Conservation (phyloP, 2,797 vertebrate genomes). For the Sebastes cheni region DNA sequence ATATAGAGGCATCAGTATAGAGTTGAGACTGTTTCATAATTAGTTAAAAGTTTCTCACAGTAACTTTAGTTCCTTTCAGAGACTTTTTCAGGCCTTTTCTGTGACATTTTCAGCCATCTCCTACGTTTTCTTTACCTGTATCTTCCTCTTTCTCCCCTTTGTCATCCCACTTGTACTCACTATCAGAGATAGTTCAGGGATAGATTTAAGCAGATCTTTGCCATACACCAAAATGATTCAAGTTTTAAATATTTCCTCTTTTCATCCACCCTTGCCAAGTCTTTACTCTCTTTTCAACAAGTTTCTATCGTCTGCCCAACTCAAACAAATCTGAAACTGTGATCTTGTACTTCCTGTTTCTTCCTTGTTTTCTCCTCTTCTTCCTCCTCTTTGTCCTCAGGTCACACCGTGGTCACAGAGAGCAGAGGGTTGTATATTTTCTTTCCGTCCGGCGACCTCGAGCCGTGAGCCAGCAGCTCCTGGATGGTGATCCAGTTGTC, state of each 20-base stretch:
- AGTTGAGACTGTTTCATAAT: too few species aligned
- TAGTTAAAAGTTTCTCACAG: too few species aligned
- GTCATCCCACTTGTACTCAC: neutral
- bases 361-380: neutral
- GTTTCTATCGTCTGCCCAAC: neutral
- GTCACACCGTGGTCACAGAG: conserved; percentile 86
- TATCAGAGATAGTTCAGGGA: neutral
- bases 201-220: neutral
- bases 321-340: neutral
- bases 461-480: conserved; percentile 88
- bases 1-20: too few species aligned
- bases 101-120: neutral
- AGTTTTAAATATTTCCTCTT: neutral
- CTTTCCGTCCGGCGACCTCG: conserved; percentile 81
- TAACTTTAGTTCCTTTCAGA: neutral
- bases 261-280: too few species aligned
- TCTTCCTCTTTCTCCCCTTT: neutral
- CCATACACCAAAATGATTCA: neutral
- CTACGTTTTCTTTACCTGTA: neutral
- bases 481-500: conserved; percentile 92
- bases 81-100: neutral
- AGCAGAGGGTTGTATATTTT: conserved; percentile 87
- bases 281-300: neutral
- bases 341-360: neutral
- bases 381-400: neutral